These are phyloP conservation scores for Troglohyphantes excavatus DNA, from an alignment of 2,888 invertebrate genomes.

Conservation along the genomic window DNA sequence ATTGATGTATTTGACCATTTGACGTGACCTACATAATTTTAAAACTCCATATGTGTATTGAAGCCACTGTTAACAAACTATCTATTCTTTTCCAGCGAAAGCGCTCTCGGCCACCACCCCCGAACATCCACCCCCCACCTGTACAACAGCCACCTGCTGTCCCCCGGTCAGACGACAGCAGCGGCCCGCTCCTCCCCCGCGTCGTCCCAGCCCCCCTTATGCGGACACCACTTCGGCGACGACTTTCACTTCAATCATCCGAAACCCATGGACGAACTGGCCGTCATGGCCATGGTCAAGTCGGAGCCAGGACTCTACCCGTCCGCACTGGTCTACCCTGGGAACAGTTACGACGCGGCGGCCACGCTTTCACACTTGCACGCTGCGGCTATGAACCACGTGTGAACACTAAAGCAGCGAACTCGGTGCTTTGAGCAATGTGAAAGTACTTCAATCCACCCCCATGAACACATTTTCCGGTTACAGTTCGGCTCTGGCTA, in stretches of 20 bases:
- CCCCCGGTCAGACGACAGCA: constrained; percentile 30
- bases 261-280: constrained; percentile 74
- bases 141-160: constrained; percentile 59
- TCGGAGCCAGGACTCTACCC: constrained; percentile 75
- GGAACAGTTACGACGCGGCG: constrained; percentile 65
- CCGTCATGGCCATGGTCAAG: constrained; percentile 78
- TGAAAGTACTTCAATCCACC: too few relatives aligned
- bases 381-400: constrained; percentile 56
- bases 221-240: constrained; percentile 57
- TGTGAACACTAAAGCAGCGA: constrained; percentile 19
- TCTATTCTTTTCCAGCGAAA: constrained; percentile 61
- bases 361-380: constrained; percentile 69
- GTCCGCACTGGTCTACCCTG: constrained; percentile 64
- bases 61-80: too few relatives aligned
- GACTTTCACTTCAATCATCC: constrained; percentile 46
- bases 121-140: constrained; percentile 66
- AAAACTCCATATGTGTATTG: too few relatives aligned
- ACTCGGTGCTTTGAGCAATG: neutral
- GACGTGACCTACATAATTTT: too few relatives aligned
- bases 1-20: too few relatives aligned
- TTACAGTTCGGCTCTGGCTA: too few relatives aligned
- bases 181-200: constrained; percentile 41
- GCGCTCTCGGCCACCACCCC: constrained; percentile 54
- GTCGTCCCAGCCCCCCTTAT: constrained; percentile 23
- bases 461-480: too few relatives aligned